These are phyloP conservation scores for Lobophora halterata DNA, from an alignment of 2,888 invertebrate genomes.

Conservation along the genomic window DNA sequence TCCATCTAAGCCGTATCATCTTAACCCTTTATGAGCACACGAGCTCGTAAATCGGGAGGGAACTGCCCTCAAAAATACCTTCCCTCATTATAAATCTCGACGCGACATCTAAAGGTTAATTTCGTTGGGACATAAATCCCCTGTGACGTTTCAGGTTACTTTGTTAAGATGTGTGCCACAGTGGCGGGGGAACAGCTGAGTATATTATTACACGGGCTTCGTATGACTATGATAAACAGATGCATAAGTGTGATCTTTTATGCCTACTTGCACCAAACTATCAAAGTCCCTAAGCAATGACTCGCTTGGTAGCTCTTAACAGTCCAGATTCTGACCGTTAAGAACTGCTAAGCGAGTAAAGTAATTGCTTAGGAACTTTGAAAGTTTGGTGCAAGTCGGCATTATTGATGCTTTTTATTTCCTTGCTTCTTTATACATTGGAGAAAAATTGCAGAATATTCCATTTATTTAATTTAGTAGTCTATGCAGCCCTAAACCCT, in stretches of 20 bases:
- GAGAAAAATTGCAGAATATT: too few species aligned
- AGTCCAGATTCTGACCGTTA: too few species aligned
- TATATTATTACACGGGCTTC: neutral
- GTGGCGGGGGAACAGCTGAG: conserved; percentile 3
- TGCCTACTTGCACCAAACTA: too few species aligned
- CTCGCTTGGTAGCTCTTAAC: too few species aligned
- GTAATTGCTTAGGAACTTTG: too few species aligned
- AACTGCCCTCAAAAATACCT: conserved; percentile 63
- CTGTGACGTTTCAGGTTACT: conserved; percentile 41
- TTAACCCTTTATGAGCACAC: conserved; percentile 27
- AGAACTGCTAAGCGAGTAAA: too few species aligned
- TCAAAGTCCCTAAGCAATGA: too few species aligned
- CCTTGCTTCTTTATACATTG: too few species aligned
- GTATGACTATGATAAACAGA: neutral
- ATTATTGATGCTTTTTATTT: too few species aligned
- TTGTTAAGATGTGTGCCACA: conserved; percentile 22
- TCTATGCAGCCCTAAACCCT: too few species aligned
- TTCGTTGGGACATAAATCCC: conserved; percentile 66
- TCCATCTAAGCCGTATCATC: conserved; percentile 12
- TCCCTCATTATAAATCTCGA: conserved; percentile 68
- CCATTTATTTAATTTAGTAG: too few species aligned
- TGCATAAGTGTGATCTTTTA: conserved; percentile 2
- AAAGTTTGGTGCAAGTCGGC: too few species aligned
- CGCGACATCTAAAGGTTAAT: conserved; percentile 68
- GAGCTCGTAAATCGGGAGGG: conserved; percentile 43